Evolutionary conservation across 2,888 invertebrate species (phyloP).

Genomic region (Pseudeuparius sepicola): DNA sequence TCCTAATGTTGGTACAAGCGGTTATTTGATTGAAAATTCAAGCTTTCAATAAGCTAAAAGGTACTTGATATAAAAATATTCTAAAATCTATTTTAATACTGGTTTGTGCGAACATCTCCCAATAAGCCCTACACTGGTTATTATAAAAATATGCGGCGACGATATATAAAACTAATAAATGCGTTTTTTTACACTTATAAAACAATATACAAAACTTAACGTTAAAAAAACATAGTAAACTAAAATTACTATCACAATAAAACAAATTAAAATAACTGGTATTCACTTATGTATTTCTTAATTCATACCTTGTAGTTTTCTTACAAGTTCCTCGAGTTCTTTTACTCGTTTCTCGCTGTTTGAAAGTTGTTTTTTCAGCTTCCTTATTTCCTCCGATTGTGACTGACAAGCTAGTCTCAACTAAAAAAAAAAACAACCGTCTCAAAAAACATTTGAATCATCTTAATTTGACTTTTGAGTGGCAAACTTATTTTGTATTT

Average conservation of each 20-base stretch:
- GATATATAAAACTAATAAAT: too few relatives aligned
- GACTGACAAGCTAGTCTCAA: constrained; percentile 64
- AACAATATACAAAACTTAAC: too few relatives aligned
- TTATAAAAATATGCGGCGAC: too few relatives aligned
- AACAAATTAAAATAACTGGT: constrained; percentile 25
- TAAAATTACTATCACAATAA: constrained; percentile 1
- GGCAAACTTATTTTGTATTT: constrained; percentile 3
- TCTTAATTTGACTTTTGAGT: constrained; percentile 7
- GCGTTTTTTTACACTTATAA: too few relatives aligned
- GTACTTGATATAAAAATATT: too few relatives aligned
- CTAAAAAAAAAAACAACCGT: constrained; percentile 39
- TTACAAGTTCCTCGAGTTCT: constrained; percentile 68
- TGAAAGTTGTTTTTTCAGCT: constrained; percentile 65
- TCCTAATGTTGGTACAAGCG: too few relatives aligned
- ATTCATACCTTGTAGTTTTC: constrained; percentile 25
- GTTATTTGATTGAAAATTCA: too few relatives aligned
- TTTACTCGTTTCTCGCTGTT: constrained; percentile 71
- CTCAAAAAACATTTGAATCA: constrained; percentile 4
- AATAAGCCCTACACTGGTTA: too few relatives aligned
- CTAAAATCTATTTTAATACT: too few relatives aligned
- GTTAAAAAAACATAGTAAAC: too few relatives aligned
- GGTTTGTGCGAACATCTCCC: too few relatives aligned
- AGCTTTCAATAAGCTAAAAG: too few relatives aligned
- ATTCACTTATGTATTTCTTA: neutral
- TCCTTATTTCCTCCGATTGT: constrained; percentile 69